These are phyloP conservation scores for Drosophila paramelanica DNA, from an alignment of 2,888 invertebrate species.

Conservation along the genomic window DNA sequence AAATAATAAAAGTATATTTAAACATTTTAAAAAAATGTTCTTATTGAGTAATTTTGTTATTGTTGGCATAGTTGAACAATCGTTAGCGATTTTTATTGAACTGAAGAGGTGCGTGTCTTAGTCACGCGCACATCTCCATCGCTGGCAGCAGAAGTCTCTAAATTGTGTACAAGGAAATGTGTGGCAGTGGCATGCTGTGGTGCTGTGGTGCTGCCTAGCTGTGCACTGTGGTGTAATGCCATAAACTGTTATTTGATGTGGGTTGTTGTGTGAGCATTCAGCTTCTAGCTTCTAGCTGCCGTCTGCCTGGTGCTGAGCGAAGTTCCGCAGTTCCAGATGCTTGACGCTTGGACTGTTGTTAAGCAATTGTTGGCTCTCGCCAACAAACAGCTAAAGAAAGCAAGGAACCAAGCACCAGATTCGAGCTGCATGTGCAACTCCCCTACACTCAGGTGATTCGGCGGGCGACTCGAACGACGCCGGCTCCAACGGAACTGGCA, in stretches of 20 bases:
- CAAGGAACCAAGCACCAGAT: not conserved
- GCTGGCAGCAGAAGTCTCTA: constrained; percentile 22
- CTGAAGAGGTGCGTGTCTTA: not conserved
- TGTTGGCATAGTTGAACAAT: too few species aligned
- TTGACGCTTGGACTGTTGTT: constrained; percentile 14
- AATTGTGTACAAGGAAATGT: constrained; percentile 52
- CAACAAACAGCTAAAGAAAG: not conserved
- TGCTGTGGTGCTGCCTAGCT: constrained; percentile 26
- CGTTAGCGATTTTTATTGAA: too few species aligned
- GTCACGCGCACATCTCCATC: constrained; percentile 32
- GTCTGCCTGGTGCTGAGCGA: constrained; percentile 17
- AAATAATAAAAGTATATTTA: too few species aligned
- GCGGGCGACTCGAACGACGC: constrained; percentile 30
- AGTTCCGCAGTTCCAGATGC: constrained; percentile 48
- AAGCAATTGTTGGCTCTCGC: constrained; percentile 11
- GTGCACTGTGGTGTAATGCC: constrained; percentile 54
- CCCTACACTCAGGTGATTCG: constrained; percentile 46
- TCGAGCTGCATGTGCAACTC: constrained; percentile 3
- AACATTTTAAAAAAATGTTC: too few species aligned
- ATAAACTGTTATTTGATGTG: constrained; percentile 77
- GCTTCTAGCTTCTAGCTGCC: not conserved
- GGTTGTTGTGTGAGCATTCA: constrained; percentile 55
- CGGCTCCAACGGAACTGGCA: constrained; percentile 19
- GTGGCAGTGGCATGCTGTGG: constrained; percentile 48
- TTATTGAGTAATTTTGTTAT: too few species aligned